Evolutionary conservation across 2,888 invertebrate genomes (phyloP), one percentile per base, ranked within the genome.

Genomic region (Chaitophorus viminalis): DNA sequence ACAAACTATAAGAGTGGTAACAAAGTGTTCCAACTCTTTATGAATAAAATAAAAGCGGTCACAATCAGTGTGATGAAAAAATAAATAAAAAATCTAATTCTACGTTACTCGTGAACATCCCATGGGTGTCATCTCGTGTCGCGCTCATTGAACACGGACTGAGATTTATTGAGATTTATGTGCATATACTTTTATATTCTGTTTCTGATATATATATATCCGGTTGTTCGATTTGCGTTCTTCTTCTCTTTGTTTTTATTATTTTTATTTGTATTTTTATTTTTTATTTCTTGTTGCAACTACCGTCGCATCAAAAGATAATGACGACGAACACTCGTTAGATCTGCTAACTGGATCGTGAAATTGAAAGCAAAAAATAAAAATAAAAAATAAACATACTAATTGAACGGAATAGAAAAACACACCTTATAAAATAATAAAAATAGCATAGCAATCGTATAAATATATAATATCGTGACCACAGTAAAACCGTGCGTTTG

Each of bases 121-220:
- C 83, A 75, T 29, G 83, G 83, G 83, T 83, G 83, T 75, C 83
- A 75, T 83, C 39, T 65, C 60, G 65, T 39, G 75, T 75, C 83
- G 65, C 75, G 39, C 25, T 60, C 60, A 39, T 60, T 75, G 83
- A 75, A 83, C 74, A 29, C 36, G 72, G 5, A 39, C 74, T 72
- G 72, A 74, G 82, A 83, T 83, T 83, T 74, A 83, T 83, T 75
- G 60, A 75, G 83, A 83, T 83, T 83, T 83, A 83, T 83, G 83
- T 83, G 60, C 83, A 83, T 75, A 75, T 83, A 75, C 75, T 79
- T n/a, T n/a, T n/a, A n/a, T 79, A 60, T 60, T 83, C 74, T 39
- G 21, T 75, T 60, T 74, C 36, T 4, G 36, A 74, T 60, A 25
- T 17, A n/a, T 29, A 78, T 9, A 52, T 39, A 18, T 25, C 18